These are phyloP conservation scores for Amazonetta brasiliensis DNA, from an alignment of 2,797 vertebrate genomes.

Conservation along the genomic window DNA sequence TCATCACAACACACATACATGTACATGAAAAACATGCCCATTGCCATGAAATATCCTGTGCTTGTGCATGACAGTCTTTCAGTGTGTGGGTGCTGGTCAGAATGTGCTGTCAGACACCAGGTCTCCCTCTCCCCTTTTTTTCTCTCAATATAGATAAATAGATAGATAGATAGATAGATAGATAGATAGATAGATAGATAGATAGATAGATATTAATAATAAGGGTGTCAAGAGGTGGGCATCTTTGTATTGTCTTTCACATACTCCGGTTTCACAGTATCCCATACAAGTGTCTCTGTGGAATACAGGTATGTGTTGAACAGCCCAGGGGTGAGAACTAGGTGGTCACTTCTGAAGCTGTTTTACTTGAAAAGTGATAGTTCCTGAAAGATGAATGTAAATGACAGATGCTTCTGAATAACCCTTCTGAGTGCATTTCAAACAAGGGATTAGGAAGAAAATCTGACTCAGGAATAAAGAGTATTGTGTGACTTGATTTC, in stretches of 20 bases:
- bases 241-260: not conserved
- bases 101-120: not conserved
- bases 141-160: not conserved
- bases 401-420: not conserved
- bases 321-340: rapidly evolving
- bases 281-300: not conserved
- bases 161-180: not conserved
- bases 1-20: not conserved
- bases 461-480: not conserved
- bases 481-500: not conserved
- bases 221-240: not conserved
- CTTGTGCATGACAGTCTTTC: not conserved
- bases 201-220: not conserved
- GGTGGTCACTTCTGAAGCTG: not conserved
- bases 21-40: not conserved
- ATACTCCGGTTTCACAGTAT: not conserved
- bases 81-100: not conserved
- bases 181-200: too few species aligned
- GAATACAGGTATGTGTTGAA: not conserved
- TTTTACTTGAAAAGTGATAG: not conserved
- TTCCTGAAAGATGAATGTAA: not conserved
- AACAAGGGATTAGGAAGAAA: not conserved
- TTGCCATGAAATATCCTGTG: not conserved
- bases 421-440: not conserved
- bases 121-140: not conserved